Conservation (phyloP, 2,888 invertebrate species). For the Pterostichus madidus region DNA sequence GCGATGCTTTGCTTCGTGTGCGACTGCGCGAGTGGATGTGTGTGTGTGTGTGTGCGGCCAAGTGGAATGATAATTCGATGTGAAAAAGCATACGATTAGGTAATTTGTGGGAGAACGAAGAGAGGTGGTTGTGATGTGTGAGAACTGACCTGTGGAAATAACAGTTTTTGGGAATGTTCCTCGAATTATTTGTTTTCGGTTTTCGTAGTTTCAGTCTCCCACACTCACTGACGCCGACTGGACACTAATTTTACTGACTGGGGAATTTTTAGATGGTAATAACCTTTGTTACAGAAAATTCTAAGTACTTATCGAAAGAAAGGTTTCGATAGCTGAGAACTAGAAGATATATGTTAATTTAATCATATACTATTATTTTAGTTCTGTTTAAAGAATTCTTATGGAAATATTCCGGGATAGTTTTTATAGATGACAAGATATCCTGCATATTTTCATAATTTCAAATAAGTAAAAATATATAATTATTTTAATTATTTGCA, state of each 20-base stretch:
- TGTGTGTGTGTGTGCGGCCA: conserved; percentile 11
- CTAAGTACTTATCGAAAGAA: background rate
- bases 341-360: conserved; percentile 45
- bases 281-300: conserved; percentile 28
- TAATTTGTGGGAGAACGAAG: conserved; percentile 56
- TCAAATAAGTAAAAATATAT: background rate
- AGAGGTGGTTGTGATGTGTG: conserved; percentile 2
- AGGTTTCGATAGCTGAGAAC: background rate
- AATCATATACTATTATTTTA: conserved; percentile 34
- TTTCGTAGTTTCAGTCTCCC: conserved; percentile 44
- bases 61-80: conserved; percentile 62
- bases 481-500: conserved; percentile 35
- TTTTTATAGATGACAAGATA: conserved; percentile 17
- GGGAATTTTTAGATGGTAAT: background rate
- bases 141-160: conserved; percentile 59
- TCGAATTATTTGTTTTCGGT: conserved; percentile 52
- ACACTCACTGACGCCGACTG: conserved; percentile 40
- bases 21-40: conserved; percentile 1
- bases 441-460: background rate
- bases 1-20: conserved; percentile 18
- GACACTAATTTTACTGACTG: conserved; percentile 14
- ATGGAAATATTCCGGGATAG: conserved; percentile 13
- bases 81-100: conserved; percentile 64
- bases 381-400: conserved; percentile 26
- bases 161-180: conserved; percentile 61